phyloP scores from a whole-genome alignment of 2,888 invertebrate genomes.

The Heteromurus nitidus region DNA sequence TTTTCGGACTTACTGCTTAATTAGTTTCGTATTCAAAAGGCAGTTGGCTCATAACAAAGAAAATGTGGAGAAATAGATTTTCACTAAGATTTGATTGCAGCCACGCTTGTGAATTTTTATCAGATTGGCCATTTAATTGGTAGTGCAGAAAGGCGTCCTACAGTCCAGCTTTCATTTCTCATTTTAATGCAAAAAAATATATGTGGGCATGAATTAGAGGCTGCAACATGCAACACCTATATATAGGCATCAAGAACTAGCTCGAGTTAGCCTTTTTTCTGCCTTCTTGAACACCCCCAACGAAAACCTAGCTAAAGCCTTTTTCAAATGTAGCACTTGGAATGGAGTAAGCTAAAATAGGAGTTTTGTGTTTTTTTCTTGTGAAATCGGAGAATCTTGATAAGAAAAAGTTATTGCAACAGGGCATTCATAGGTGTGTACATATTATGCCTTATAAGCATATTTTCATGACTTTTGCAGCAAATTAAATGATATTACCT shows the following conservation, averaged over 20 bases:
- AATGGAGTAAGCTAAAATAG: not conserved
- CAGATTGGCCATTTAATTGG: not conserved
- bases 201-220: not conserved
- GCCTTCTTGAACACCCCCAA: too few species aligned
- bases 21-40: not conserved
- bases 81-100: not conserved
- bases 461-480: not conserved
- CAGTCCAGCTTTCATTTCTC: not conserved
- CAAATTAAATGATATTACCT: too few species aligned
- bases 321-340: not conserved
- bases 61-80: not conserved
- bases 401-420: not conserved
- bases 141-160: constrained; percentile 1
- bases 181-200: constrained; percentile 7
- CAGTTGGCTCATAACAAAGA: not conserved
- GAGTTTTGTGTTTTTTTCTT: too few species aligned
- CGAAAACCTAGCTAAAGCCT: not conserved
- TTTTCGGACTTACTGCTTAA: constrained; percentile 17
- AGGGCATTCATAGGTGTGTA: not conserved
- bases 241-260: too few species aligned
- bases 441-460: not conserved
- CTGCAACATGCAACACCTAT: not conserved
- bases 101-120: not conserved
- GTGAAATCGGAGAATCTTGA: not conserved
- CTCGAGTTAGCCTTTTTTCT: too few species aligned